Percentiles rank a stretch among this genome's conserved stretches.
Conservation (phyloP, 2,113 vertebrate species). For the Pygoscelis antarcticus region DNA sequence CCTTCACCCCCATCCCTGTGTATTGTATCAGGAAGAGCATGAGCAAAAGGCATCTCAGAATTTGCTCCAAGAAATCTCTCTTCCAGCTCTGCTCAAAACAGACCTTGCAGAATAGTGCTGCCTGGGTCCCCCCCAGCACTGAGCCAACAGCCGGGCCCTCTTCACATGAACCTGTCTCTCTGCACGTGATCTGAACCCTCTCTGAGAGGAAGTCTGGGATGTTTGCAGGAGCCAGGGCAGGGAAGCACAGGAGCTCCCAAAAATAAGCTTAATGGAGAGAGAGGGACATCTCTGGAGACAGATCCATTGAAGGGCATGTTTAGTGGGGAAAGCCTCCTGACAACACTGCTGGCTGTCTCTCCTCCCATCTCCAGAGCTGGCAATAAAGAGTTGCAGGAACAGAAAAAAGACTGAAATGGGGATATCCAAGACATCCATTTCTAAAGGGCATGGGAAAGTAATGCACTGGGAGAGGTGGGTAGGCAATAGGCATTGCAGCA, state of each 20-base stretch:
- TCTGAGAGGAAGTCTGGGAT: neutral
- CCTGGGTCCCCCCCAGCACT: neutral
- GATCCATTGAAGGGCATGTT: neutral
- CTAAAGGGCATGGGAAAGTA: neutral
- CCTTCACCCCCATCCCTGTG: neutral
- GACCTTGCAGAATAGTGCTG: neutral
- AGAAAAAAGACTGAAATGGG: neutral
- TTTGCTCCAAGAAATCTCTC: neutral
- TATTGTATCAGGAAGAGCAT: neutral
- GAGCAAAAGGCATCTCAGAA: neutral
- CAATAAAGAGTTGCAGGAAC: neutral
- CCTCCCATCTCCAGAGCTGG: neutral
- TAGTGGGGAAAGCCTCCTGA: neutral
- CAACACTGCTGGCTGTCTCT: neutral
- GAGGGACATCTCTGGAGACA: neutral
- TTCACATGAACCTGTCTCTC: neutral
- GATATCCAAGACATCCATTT: neutral
- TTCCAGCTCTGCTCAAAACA: neutral
- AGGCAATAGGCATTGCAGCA: neutral
- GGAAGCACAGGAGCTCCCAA: neutral
- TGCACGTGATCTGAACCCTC: neutral
- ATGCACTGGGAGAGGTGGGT: neutral
- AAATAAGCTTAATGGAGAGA: neutral
- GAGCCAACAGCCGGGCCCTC: neutral
- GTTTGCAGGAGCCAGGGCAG: neutral